Conservation (phyloP, 2,888 invertebrate genomes). For the Portevinia maculata region DNA sequence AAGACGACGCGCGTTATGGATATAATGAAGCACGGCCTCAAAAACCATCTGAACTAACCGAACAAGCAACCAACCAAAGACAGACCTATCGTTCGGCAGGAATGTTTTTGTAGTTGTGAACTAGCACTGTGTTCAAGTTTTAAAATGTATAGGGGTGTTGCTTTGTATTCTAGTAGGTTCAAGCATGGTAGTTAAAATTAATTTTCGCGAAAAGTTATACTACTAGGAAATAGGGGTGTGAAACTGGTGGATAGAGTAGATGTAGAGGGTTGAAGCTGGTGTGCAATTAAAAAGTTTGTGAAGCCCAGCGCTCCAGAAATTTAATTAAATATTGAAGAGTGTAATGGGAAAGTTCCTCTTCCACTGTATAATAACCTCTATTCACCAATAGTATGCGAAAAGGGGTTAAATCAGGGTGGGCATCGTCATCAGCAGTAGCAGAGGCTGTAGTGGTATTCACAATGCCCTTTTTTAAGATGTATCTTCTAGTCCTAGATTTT, state of each 20-base stretch:
- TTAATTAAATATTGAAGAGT: conserved; percentile 77
- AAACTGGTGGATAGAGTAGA: conserved; percentile 20
- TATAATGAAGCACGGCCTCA: conserved; percentile 60
- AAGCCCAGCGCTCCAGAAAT: conserved; percentile 75
- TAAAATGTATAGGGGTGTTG: conserved; percentile 75
- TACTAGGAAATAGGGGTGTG: conserved; percentile 62
- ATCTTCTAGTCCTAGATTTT: conserved; percentile 63
- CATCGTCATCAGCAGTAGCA: conserved; percentile 11
- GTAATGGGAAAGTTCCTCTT: conserved; percentile 75
- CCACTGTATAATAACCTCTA: conserved; percentile 64
- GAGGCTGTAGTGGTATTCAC: conserved; percentile 32
- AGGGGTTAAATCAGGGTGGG: conserved; percentile 42
- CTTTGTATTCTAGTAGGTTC: conserved; percentile 75
- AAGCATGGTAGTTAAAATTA: conserved; percentile 76
- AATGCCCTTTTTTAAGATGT: conserved; percentile 34
- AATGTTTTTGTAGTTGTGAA: conserved; percentile 48
- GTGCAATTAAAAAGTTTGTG: conserved; percentile 76
- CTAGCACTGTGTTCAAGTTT: conserved; percentile 69
- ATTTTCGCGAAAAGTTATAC: conserved; percentile 75
- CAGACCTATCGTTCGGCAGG: conserved; percentile 48
- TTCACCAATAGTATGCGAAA: conserved; percentile 43
- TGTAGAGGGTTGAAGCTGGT: conserved; percentile 66
- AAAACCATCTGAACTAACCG: conserved; percentile 55
- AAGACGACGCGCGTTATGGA: conserved; percentile 58
- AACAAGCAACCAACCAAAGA: conserved; percentile 40